Percentiles rank a stretch among this genome's conserved stretches.
phyloP scores from a whole-genome alignment of 2,888 invertebrate species.

The Pimpla rufipes region DNA sequence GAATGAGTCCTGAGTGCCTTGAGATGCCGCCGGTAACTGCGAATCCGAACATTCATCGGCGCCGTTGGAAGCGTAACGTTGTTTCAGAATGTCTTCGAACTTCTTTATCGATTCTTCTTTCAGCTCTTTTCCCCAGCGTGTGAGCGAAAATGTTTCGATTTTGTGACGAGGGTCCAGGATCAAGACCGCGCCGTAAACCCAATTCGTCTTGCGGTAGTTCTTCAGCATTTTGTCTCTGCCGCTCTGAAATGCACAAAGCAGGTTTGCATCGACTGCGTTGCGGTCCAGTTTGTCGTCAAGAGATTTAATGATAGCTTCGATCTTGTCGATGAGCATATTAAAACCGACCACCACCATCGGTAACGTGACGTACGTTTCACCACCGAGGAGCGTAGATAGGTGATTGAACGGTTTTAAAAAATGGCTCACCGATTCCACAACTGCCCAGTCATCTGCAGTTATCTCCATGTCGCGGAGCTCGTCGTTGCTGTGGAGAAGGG shows the following conservation, averaged over 20 bases:
- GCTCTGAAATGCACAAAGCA: constrained; percentile 28
- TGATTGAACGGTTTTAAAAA: neutral
- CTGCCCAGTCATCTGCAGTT: constrained; percentile 40
- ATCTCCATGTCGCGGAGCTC: constrained; percentile 8
- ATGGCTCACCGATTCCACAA: constrained; percentile 9
- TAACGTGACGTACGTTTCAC: constrained; percentile 48
- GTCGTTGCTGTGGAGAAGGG: neutral
- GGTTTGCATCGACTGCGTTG: constrained; percentile 12
- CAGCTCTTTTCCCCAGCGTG: constrained; percentile 35
- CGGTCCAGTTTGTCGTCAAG: constrained; percentile 32
- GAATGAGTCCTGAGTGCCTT: constrained; percentile 5
- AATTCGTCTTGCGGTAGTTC: constrained; percentile 40
- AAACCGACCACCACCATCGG: constrained; percentile 41
- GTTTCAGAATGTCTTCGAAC: neutral
- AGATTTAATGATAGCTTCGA: constrained; percentile 25
- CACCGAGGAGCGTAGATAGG: constrained; percentile 24
- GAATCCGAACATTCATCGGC: too few relatives aligned
- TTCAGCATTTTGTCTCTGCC: constrained; percentile 46
- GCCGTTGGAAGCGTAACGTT: constrained; percentile 1
- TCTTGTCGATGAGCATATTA: constrained; percentile 39
- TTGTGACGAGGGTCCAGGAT: constrained; percentile 50
- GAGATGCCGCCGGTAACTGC: too few relatives aligned
- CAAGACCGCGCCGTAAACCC: constrained; percentile 34
- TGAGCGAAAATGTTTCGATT: constrained; percentile 34
- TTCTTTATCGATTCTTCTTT: constrained; percentile 3